Base-by-base conservation (phyloP, 2,888 invertebrate species). In the Eristalinus aeneus region DNA sequence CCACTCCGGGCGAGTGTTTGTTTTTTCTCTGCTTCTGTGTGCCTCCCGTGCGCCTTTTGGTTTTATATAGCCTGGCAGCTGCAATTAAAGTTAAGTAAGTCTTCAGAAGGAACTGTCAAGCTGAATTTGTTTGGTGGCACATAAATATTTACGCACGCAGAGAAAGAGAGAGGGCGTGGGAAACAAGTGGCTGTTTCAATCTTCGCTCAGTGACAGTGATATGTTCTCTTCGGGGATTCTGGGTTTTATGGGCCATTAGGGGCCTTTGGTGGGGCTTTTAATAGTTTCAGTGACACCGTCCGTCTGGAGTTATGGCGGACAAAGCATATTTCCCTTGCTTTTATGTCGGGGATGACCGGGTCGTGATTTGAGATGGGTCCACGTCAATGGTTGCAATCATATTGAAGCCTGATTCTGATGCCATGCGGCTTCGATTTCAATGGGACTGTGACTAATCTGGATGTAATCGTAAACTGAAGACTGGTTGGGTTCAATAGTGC, bases 31-130 rank as follows among this genome's bases (percentile, higher is more conserved):
- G 23, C 8, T 27, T 2, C 12, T 27, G 27, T n/a, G 9, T 20
- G 27, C n/a, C 31, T 11, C 4, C 10, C 27, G 8, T 22, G 2
- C 31, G 27, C 22, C 32, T n/a, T 27, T 61, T 39, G 61, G 5
- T 23, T 22, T 31, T 74, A 23, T 80, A 56, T 80, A 16, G 11
- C 22, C 53, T 31, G 16, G 16, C 53, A 69, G 56, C 56, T 16
- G 53, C 74, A 75, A 81, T 81, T 75, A 34, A 54, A 75, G 69
- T 9, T 75, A 31, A 75, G 65, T 65, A 71, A 65, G 46, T 75
- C 56, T 34, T 23, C n/a, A 27, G 54, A 32, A 63, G 46, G 36
- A 32, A n/a, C 39, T 58, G 64, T 71, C 67, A 34, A 54, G 53
- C 32, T 54, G 71, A 16, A 20, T 22, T 53, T 60, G 20, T 72